Conservation (phyloP, 2,113 vertebrate genomes). For the Micromys minutus region DNA sequence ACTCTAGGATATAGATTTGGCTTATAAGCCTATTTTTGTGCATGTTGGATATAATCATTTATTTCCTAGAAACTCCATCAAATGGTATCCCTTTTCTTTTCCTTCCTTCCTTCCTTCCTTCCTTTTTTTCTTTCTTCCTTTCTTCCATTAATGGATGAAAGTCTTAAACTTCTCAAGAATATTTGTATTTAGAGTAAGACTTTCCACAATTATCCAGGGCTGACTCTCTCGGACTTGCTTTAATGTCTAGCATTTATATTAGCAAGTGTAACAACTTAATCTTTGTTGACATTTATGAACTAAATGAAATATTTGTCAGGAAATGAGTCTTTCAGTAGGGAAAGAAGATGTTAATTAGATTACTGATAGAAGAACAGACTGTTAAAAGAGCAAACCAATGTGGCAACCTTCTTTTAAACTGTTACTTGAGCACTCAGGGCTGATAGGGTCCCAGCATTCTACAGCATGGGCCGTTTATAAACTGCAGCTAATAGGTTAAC, state of each 20-base stretch:
- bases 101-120: too few species aligned
- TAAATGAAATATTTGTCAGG: conserved; percentile 33
- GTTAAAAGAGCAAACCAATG: neutral
- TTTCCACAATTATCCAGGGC: neutral
- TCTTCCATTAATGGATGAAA: neutral
- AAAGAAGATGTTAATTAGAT: neutral
- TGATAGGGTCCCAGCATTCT: neutral
- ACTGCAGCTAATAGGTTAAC: neutral
- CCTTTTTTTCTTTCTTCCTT: neutral
- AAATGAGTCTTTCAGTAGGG: conserved; percentile 23
- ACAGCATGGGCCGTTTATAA: neutral
- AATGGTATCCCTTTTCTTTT: neutral
- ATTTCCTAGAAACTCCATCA: neutral
- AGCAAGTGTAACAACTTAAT: neutral
- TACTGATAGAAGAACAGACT: neutral
- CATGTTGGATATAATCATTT: neutral
- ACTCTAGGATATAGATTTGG: neutral
- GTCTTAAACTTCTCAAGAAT: neutral
- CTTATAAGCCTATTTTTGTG: neutral
- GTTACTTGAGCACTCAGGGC: neutral
- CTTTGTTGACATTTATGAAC: neutral
- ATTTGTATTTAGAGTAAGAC: neutral
- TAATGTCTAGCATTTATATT: neutral
- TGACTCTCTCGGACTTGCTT: neutral
- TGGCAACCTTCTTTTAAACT: neutral